Percentiles rank a stretch among this genome's conserved stretches.
Evolutionary conservation across 1,140 invertebrate genomes (phyloP).

Genomic region (Drosophila kurseongensis): DNA sequence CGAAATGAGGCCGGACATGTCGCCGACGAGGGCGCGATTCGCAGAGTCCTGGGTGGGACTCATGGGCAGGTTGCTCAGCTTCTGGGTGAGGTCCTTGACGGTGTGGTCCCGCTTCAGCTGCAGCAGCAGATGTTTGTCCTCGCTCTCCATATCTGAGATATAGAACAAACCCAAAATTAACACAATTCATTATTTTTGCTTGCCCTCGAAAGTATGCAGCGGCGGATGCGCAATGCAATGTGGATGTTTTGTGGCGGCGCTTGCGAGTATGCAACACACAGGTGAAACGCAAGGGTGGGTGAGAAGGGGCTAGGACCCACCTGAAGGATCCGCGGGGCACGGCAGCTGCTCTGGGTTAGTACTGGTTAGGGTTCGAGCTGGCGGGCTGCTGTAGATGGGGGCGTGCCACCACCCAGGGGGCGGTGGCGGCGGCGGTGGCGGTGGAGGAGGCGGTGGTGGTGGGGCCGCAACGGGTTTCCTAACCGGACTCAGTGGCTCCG

Average conservation of each 20-base stretch:
- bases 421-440: slow-evolving; percentile 75
- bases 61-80: slow-evolving; percentile 89
- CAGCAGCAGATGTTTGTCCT: slow-evolving; percentile 74
- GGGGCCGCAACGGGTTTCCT: slow-evolving; percentile 43
- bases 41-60: slow-evolving; percentile 85
- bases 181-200: no score
- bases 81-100: slow-evolving; percentile 94
- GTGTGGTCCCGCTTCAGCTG: slow-evolving; percentile 90
- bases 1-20: slow-evolving; percentile 95
- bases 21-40: slow-evolving; percentile 87
- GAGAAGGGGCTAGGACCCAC: slow-evolving; percentile 27
- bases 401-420: slow-evolving; percentile 72
- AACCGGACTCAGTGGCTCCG: slow-evolving; percentile 66
- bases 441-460: slow-evolving; percentile 62
- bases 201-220: slow-evolving; percentile 61
- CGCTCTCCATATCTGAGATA: slow-evolving; percentile 74
- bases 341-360: slow-evolving; percentile 49
- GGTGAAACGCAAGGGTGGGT: slow-evolving; percentile 4
- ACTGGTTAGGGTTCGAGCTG: slow-evolving; percentile 58
- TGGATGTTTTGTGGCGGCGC: slow-evolving; percentile 11
- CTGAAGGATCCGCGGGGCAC: slow-evolving; percentile 33
- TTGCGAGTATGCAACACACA: slow-evolving; percentile 48
- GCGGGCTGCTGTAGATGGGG: slow-evolving; percentile 38
- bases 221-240: slow-evolving; percentile 19
- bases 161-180: neutral